Evolutionary conservation across 2,888 invertebrate genomes (phyloP), one percentile per base, ranked within the genome.

Genomic region (Patella caerulea): DNA sequence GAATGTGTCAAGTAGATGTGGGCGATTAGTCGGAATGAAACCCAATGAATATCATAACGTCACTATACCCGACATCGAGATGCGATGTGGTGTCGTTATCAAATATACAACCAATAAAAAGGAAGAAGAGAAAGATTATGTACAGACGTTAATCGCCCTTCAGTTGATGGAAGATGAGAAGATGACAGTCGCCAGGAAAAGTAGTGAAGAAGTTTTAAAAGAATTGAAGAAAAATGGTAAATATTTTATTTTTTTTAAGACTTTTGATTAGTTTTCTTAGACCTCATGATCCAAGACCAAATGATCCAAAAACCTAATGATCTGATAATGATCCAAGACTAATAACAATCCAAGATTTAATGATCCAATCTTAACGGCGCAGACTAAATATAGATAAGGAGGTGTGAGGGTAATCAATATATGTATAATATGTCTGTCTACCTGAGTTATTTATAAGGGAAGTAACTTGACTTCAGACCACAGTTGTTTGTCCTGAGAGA

Each of bases 11-110:
- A 94, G 94, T n/a, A 91, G 88, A 78, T 94, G 94, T 90, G 94
- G 94, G 3, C 90, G 93, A 74, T 91, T 94, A 91, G 93, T 94
- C 0, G 94, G 92, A 1, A 94, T 94, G 86, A 92, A 94, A 5
- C 92, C 94, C 0, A 93, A 93, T 2, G 94, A 94, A 87, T 91
- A 93, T 15, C 94, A 94, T 83, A 94, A 94, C 2, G 94, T 94
- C 3, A 92, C 91, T 78, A 93, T 93, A 0, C 93, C 94, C 0
- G 87, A 84, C 29, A 89, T 88, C 53, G 94, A 72, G 88, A 90
- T 85, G 24, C 88, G 94, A 72, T 94, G 94, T 89, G 94, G 94
- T 0, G 85, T 94, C 55, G 79, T 86, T 12, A 76, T 85, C 56
- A 82, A 77, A 12, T 82, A 83, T 53, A 82, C 85, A 45, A 75